A percentile compares a stretch with the other conserved stretches of the same genome.
These are phyloP conservation scores for Scaeva pyrastri DNA, from an alignment of 2,888 invertebrate species.

Conservation along the genomic window DNA sequence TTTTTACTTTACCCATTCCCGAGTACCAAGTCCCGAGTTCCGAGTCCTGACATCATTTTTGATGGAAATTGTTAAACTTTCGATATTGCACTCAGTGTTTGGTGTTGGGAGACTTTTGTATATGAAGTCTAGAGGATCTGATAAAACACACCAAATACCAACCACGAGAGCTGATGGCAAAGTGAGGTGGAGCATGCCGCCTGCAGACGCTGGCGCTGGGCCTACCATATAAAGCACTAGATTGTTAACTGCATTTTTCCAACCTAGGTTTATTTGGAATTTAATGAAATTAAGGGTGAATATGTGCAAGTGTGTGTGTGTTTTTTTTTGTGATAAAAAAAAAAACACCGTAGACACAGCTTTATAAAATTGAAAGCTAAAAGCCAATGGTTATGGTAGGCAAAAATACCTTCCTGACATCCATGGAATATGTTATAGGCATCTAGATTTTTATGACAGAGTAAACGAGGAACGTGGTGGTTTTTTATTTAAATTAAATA, in stretches of 20 bases:
- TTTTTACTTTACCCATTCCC: background rate
- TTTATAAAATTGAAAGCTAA: conserved; percentile 38
- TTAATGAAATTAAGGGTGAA: conserved; percentile 49
- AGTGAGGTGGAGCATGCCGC: too few relatives aligned
- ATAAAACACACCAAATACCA: background rate
- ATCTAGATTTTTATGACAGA: conserved; percentile 23
- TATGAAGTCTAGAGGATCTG: conserved; percentile 30
- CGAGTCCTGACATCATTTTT: conserved; percentile 50
- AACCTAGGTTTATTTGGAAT: conserved; percentile 18
- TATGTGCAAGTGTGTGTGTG: background rate
- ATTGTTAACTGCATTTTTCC: conserved; percentile 38
- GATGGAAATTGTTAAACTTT: conserved; percentile 62
- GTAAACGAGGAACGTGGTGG: background rate
- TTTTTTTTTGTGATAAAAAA: conserved; percentile 23
- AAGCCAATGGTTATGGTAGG: background rate
- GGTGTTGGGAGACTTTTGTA: conserved; percentile 12
- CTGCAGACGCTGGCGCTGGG: too few relatives aligned
- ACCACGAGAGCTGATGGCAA: conserved; percentile 19
- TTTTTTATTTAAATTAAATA: conserved; percentile 34
- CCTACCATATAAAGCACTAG: conserved; percentile 2
- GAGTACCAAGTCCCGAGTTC: too few relatives aligned
- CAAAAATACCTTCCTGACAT: background rate
- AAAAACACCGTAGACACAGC: conserved; percentile 41
- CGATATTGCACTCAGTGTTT: conserved; percentile 47
- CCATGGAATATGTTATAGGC: conserved; percentile 10